Base-by-base conservation (phyloP, 2,797 vertebrate species). In the Pseudomugil tenellus region DNA sequence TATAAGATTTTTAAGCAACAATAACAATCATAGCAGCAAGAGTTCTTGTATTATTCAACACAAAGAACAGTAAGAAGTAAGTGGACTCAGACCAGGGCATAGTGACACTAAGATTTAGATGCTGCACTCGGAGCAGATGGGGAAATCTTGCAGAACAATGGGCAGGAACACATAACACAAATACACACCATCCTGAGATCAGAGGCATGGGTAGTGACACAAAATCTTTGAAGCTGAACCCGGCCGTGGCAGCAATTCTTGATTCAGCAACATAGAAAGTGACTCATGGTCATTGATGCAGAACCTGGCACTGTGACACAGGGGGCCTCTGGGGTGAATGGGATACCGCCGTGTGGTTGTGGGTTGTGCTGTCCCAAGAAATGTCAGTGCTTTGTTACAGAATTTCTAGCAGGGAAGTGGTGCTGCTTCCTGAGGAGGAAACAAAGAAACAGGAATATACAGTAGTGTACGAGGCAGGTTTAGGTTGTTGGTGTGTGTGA, bases 11-110 rank as follows among this genome's bases (percentile, higher is more conserved):
- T n/a, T n/a, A 64, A 64, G 67, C 14, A 69, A 66, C 34, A 62
- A 31, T 43, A 61, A 63, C 5, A 17, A 41, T 41, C 61, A 77
- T 65, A 67, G 81, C 64, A 51, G 10, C 19, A 7, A 43, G 7
- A 23, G 46, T 4, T 25, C 21, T 4, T 49, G 39, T 35, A 3
- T 29, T 58, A 46, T 32, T 39, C 25, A 43, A 8, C 54, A 58
- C 46, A 6, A 4, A 35, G 48, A 12, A 26, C 8, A 11, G 21
- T 10, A 37, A 60, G 39, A 21, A 21, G 19, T 28, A 37, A 58
- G 48, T 49, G 26, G 16, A 39, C 3, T 39, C 4, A 39, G 37
- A 39, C 37, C 16, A 17, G 37, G 37, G 37, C 37, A 17, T 16
- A 17, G 37, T 39, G 37, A 17, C 37, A 39, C 37, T 39, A 39